Evolutionary conservation across 2,797 vertebrate genomes (phyloP).

Genomic region (Pangasius mekongensis): DNA sequence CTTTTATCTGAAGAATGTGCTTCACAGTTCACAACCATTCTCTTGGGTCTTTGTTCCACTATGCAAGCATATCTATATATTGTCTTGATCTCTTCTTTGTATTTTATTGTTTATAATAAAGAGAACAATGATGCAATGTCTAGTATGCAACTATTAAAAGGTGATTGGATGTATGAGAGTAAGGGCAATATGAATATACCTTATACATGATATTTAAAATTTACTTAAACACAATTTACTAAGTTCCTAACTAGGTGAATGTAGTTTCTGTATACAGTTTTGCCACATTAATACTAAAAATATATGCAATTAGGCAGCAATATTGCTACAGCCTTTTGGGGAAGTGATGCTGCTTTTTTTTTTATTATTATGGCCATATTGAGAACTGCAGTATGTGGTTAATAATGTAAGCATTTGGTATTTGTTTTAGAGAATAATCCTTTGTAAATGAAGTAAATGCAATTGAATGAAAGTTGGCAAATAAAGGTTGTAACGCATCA

Average conservation of each 20-base stretch:
- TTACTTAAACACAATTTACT: neutral
- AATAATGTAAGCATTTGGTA: neutral
- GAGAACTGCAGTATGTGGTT: neutral
- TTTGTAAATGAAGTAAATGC: neutral
- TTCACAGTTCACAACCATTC: neutral
- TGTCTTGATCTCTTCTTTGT: constrained; percentile 24
- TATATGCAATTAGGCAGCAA: constrained; percentile 28
- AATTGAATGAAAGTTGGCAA: neutral
- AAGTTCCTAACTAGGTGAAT: neutral
- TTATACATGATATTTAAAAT: neutral
- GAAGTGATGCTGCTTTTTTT: neutral
- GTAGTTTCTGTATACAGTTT: constrained; percentile 4
- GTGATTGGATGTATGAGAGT: neutral
- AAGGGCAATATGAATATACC: neutral
- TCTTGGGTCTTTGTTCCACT: neutral
- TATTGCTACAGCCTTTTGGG: neutral
- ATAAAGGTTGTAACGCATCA: neutral
- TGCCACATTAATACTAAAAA: neutral
- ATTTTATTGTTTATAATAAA: constrained; percentile 18
- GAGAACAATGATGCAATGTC: neutral
- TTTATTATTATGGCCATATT: constrained; percentile 7
- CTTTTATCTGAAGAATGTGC: constrained; percentile 28
- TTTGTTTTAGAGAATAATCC: neutral
- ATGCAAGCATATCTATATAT: constrained; percentile 42
- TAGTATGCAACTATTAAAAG: constrained; percentile 33